Evolutionary conservation across 2,797 vertebrate species (phyloP), one percentile per base, ranked within the genome.

Genomic region (Myiotriccus ornatus): DNA sequence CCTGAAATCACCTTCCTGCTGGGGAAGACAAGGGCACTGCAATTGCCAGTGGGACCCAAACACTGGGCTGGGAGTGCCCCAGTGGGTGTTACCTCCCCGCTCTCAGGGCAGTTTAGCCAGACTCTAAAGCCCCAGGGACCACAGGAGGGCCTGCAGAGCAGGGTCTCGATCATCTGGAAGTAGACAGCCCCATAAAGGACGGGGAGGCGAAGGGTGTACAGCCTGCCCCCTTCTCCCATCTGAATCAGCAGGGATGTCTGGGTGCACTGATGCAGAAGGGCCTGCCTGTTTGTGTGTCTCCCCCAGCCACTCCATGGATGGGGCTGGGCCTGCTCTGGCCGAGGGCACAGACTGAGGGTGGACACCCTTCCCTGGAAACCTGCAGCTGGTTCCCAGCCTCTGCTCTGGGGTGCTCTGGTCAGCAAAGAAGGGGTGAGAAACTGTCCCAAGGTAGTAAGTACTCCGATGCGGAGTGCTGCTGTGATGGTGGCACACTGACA

Each of bases 1-100:
- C 50, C 16, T 64, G 53, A 56, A 47, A 16, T 3, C 28, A 23
- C 19, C 50, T 8, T 7, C 21, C n/a, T 52, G 37, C 56, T 46
- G 68, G 55, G 46, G 10, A 68, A 68, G 37, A 67, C 1, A 10
- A 28, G 18, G 5, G 7, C 24, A 25, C 50, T 68, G 57, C 27
- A 39, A 6, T 12, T 49, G 16, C 27, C 13, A 59, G 56, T 0
- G 1, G 44, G 32, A 14, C 28, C 57, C 60, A 35, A 27, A 67
- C 9, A 16, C 35, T 22, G 52, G 30, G 16, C 43, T 39, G 41
- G 10, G 21, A 39, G n/a, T 65, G 35, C 41, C 55, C 46, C 1
- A 0, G 5, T 22, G 55, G 2, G 9, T 32, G 39, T 12, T 12
- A 5, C 46, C 65, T 70, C 37, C 34, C 27, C 0, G 0, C 41